Conservation (phyloP, 2,113 vertebrate species). For the Willisornis vidua region DNA sequence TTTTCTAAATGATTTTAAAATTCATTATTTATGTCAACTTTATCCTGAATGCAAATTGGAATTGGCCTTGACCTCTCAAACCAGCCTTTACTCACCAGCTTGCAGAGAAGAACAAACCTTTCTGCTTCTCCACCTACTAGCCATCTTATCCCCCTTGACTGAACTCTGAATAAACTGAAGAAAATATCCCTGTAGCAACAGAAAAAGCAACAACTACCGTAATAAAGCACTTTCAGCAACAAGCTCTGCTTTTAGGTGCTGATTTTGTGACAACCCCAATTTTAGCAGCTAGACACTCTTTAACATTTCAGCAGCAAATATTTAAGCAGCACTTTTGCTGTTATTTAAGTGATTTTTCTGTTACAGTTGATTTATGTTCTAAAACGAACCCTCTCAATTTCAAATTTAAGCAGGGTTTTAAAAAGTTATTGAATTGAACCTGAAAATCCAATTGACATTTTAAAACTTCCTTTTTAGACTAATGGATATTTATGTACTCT, state of each 20-base stretch:
- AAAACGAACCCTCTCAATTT: background rate
- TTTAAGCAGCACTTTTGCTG: background rate
- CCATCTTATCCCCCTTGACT: background rate
- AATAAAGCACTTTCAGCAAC: background rate
- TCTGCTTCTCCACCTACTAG: background rate
- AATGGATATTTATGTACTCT: background rate
- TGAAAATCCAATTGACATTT: background rate
- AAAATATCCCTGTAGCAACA: background rate
- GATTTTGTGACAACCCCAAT: background rate
- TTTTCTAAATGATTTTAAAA: constrained; percentile 31
- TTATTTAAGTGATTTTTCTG: constrained; percentile 11
- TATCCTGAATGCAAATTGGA: background rate
- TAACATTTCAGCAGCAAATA: constrained; percentile 24
- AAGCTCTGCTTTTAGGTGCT: constrained; percentile 1
- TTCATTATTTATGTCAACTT: background rate
- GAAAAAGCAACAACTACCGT: background rate
- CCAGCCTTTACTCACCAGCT: background rate
- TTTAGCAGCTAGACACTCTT: constrained; percentile 14
- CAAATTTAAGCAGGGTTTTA: background rate
- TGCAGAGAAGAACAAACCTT: background rate
- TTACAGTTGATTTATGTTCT: background rate
- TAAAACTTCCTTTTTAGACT: background rate
- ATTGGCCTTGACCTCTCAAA: constrained; percentile 14
- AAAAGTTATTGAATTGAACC: background rate
- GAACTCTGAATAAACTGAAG: background rate